Evolutionary conservation across 2,888 invertebrate species (phyloP).

Genomic region (Julus scanicus): DNA sequence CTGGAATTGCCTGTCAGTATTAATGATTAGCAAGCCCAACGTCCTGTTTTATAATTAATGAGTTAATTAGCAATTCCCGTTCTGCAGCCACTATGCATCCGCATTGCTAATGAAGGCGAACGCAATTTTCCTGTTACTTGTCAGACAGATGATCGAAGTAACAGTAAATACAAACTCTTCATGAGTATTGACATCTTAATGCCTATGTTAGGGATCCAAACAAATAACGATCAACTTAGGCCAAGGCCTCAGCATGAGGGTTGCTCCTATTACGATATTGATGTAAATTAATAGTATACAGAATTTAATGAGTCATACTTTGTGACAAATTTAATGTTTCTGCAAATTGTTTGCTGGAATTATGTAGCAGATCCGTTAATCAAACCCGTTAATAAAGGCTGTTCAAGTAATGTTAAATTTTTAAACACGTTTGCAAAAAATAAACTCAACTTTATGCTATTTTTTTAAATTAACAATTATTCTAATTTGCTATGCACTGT

Average conservation of each 20-base stretch:
- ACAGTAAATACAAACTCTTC: neutral
- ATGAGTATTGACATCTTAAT: slow-evolving; percentile 39
- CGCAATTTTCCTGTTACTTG: slow-evolving; percentile 35
- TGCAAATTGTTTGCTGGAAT: neutral
- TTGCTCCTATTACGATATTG: neutral
- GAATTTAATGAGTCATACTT: neutral
- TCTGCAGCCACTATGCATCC: slow-evolving; percentile 1
- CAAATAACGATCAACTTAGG: neutral
- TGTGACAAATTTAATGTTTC: neutral
- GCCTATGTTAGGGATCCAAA: neutral
- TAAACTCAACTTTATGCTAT: too few relatives aligned
- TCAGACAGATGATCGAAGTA: neutral
- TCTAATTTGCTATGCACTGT: too few relatives aligned
- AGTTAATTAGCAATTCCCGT: slow-evolving; percentile 47
- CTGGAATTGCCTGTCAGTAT: slow-evolving; percentile 3
- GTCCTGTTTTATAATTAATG: slow-evolving; percentile 5
- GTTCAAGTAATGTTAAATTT: too few relatives aligned
- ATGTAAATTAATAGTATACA: neutral
- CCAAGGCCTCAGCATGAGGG: neutral
- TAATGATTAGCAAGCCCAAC: neutral
- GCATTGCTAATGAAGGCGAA: slow-evolving; percentile 2
- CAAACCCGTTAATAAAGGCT: too few relatives aligned
- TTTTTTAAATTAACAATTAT: too few relatives aligned
- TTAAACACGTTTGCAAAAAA: too few relatives aligned
- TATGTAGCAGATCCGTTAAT: neutral